phyloP scores from a whole-genome alignment of 2,797 vertebrate genomes.

The Mormyrops boulengeri region DNA sequence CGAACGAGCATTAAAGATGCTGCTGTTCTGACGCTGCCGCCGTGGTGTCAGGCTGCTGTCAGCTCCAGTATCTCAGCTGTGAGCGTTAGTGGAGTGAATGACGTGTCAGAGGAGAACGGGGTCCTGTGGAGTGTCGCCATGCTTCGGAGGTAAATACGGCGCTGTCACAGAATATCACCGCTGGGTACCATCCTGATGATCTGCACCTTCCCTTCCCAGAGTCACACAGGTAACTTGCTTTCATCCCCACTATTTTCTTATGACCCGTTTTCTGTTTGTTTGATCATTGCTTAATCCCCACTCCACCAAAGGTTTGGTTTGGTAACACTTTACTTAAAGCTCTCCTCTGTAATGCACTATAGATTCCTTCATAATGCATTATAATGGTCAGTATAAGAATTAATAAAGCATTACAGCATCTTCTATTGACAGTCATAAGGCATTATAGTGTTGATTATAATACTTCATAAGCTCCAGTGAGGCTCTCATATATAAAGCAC shows the following conservation, averaged over 20 bases:
- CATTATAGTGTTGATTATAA: not conserved
- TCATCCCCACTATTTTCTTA: not conserved
- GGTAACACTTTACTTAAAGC: not conserved
- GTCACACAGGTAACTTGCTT: not conserved
- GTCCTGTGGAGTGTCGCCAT: not conserved
- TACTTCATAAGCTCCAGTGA: too few species aligned
- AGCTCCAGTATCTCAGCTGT: not conserved
- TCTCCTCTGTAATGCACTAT: not conserved
- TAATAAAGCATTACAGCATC: not conserved
- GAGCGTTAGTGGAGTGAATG: not conserved
- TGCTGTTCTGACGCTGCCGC: not conserved
- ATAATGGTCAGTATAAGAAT: not conserved
- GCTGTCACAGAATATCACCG: not conserved
- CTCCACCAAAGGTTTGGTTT: not conserved
- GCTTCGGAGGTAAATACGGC: not conserved
- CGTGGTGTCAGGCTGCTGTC: not conserved
- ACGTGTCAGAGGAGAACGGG: not conserved
- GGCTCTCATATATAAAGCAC: not conserved
- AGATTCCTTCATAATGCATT: not conserved
- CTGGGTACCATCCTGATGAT: not conserved
- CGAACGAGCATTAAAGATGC: not conserved
- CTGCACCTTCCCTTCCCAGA: not conserved
- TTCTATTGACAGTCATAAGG: not conserved
- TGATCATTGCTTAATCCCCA: not conserved
- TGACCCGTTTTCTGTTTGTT: not conserved